Evolutionary conservation across 2,113 vertebrate genomes (phyloP).

Genomic region (Gadus chalcogrammus): DNA sequence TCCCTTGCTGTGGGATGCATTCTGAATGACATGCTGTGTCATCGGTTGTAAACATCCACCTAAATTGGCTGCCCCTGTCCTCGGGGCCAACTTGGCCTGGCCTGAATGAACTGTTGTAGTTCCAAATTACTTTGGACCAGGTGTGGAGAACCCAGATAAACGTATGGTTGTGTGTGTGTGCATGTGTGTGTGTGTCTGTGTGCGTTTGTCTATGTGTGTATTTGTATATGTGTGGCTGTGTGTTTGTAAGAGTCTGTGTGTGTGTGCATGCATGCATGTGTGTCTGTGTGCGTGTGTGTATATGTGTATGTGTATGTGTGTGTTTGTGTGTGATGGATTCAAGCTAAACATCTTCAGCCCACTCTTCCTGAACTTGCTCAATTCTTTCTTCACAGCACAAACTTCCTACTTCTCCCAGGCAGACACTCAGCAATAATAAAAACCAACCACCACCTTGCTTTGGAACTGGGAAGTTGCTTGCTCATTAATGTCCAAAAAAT

Average conservation of each 20-base stretch:
- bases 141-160: slow-evolving; percentile 58
- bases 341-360: not conserved
- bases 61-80: slow-evolving; percentile 37
- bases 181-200: not conserved
- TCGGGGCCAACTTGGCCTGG: slow-evolving; percentile 18
- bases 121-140: slow-evolving; percentile 29
- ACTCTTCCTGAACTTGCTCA: too few species aligned
- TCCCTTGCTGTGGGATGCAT: slow-evolving; percentile 24
- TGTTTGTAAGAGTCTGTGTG: not conserved
- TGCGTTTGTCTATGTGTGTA: not conserved
- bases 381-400: too few species aligned
- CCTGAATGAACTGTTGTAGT: slow-evolving; percentile 34
- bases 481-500: too few species aligned
- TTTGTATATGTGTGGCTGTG: not conserved
- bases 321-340: slow-evolving; percentile 1
- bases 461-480: too few species aligned
- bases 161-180: slow-evolving; percentile 9
- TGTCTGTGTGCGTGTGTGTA: slow-evolving; percentile 5
- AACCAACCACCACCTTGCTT: too few species aligned
- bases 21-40: slow-evolving; percentile 48
- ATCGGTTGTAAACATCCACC: slow-evolving; percentile 53
- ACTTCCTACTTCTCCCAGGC: too few species aligned
- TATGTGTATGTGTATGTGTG: slow-evolving; percentile 12
- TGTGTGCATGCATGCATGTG: not conserved
- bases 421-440: too few species aligned